Evolutionary conservation across 35 echinoderm and acorn worm species (phyloP).

Genomic region (Anneissia japonica): DNA sequence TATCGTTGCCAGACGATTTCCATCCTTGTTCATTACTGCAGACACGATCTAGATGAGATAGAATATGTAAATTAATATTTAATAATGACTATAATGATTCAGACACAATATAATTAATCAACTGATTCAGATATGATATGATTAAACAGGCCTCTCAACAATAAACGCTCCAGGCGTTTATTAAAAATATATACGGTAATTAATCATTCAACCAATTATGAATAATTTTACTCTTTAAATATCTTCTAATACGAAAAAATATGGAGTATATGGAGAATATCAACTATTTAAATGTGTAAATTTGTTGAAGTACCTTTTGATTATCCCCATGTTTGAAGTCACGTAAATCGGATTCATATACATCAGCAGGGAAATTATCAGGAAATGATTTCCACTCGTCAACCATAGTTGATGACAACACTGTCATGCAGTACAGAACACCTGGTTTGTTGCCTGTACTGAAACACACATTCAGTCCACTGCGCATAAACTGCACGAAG

Average conservation of each 20-base stretch:
- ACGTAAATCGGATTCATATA: not conserved
- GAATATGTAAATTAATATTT: too few species aligned
- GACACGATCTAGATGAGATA: not conserved
- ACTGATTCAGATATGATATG: too few species aligned
- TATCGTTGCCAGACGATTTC: not conserved
- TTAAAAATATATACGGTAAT: too few species aligned
- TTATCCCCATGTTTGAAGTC: not conserved
- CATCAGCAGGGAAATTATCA: not conserved
- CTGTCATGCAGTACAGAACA: not conserved
- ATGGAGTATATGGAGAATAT: too few species aligned
- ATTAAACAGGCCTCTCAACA: too few species aligned
- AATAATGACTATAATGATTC: too few species aligned
- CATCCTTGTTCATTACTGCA: not conserved
- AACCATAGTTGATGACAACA: not conserved
- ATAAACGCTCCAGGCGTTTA: too few species aligned
- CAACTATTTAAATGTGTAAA: too few species aligned
- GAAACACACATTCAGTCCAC: not conserved
- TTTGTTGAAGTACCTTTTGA: not conserved
- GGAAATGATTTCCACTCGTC: not conserved
- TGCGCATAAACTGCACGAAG: not conserved
- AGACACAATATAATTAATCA: too few species aligned
- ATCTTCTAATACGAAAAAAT: too few species aligned
- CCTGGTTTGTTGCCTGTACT: not conserved
- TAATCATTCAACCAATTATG: too few species aligned
- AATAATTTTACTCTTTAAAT: too few species aligned